Percentiles rank a stretch among this genome's conserved stretches.
Conservation (phyloP, 1,140 invertebrate genomes). For the Drosophila persimilis region DNA sequence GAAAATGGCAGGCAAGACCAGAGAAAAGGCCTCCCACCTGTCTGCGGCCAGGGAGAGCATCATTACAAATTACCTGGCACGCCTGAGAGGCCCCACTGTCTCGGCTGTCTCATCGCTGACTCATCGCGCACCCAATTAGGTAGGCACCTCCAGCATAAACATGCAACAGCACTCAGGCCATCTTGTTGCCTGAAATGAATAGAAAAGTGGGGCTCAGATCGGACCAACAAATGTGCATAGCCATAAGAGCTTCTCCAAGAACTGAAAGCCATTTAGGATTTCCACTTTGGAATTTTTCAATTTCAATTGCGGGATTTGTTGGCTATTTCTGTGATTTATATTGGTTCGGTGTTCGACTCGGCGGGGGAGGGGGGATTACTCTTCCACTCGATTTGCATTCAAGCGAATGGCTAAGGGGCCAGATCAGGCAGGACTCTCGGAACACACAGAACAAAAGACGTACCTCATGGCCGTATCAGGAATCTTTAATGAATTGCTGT, state of each 20-base stretch:
- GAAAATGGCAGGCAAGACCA: background rate
- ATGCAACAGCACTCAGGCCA: background rate
- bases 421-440: conserved; percentile 1
- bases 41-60: background rate
- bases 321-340: conserved; percentile 10
- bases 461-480: conserved; percentile 8
- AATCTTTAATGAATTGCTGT: conserved; percentile 59
- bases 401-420: background rate
- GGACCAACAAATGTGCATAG: background rate
- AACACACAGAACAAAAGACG: background rate
- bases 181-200: no score
- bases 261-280: no score
- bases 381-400: conserved; percentile 54
- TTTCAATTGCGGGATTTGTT: conserved; percentile 25
- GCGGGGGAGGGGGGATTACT: background rate
- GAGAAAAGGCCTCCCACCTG: background rate
- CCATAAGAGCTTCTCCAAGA: no score
- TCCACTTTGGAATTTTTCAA: background rate
- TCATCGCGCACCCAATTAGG: conserved; percentile 6
- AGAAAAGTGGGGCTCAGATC: background rate
- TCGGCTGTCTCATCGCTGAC: no score
- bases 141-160: no score
- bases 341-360: background rate
- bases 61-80: conserved; percentile 2
- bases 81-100: background rate